phyloP scores from a whole-genome alignment of 2,797 vertebrate species.

The Platyrinchus mystaceus region DNA sequence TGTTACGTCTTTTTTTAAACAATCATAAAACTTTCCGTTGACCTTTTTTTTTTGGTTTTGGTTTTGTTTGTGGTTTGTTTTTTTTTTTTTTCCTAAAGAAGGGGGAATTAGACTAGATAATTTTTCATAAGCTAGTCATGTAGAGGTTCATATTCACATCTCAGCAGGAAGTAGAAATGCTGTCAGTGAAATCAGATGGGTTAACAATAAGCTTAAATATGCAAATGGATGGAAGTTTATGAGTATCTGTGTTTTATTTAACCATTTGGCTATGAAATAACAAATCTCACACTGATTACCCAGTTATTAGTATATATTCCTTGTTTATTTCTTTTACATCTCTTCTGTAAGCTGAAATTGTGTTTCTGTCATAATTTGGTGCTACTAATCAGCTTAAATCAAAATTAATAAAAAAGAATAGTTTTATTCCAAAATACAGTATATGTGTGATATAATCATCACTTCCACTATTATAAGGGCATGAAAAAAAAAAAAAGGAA shows the following conservation, averaged over 20 bases:
- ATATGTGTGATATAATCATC: background rate
- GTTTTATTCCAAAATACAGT: background rate
- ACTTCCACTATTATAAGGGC: background rate
- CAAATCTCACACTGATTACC: background rate
- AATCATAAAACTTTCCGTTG: background rate
- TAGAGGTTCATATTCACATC: background rate
- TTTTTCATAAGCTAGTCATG: background rate
- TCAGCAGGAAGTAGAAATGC: background rate
- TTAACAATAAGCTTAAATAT: background rate
- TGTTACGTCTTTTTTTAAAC: fast-evolving
- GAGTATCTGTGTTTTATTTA: background rate
- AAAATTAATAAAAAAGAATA: background rate
- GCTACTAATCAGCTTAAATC: background rate
- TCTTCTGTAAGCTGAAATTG: background rate
- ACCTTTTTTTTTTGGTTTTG: background rate
- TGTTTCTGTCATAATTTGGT: background rate
- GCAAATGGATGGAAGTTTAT: background rate
- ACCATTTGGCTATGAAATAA: background rate
- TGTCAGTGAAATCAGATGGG: background rate
- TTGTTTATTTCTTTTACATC: background rate
- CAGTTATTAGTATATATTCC: background rate
- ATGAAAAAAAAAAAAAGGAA: background rate
- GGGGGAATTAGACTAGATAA: fast-evolving
- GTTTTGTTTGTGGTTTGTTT: too few species aligned
- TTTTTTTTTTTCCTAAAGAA: background rate